A percentile compares a stretch with the other conserved stretches of the same genome.
These are phyloP conservation scores for Ariolimax columbianus DNA, from an alignment of 2,888 invertebrate genomes.

Conservation along the genomic window DNA sequence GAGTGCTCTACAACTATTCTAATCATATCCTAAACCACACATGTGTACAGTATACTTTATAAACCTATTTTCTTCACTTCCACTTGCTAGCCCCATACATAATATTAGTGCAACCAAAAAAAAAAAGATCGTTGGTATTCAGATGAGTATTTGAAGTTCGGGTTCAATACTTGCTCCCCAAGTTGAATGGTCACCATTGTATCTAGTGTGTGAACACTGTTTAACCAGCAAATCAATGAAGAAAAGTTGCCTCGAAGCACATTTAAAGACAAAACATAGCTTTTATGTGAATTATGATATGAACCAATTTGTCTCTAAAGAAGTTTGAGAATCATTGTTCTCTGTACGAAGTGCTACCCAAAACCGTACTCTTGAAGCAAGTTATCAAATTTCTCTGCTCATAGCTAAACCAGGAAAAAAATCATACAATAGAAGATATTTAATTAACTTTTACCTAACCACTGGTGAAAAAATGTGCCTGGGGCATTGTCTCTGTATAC, in stretches of 20 bases:
- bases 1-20: no score
- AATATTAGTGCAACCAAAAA: no score
- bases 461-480: no score
- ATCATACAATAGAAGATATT: not conserved
- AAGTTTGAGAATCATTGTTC: not conserved
- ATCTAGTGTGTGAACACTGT: not conserved
- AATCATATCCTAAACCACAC: no score
- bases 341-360: not conserved
- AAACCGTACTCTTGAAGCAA: slow-evolving; percentile 1
- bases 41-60: no score
- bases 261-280: not conserved
- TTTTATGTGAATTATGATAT: not conserved
- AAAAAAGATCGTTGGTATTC: no score
- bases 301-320: not conserved
- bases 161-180: no score
- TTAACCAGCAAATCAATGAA: not conserved
- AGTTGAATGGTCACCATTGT: not conserved
- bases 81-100: no score
- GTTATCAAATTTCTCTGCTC: slow-evolving; percentile 5
- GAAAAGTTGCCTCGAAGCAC: not conserved
- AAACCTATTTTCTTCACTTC: no score
- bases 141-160: no score
- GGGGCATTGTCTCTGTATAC: no score
- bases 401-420: not conserved
- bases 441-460: no score